phyloP scores from a whole-genome alignment of 2,888 invertebrate genomes.

The Bibio marci region DNA sequence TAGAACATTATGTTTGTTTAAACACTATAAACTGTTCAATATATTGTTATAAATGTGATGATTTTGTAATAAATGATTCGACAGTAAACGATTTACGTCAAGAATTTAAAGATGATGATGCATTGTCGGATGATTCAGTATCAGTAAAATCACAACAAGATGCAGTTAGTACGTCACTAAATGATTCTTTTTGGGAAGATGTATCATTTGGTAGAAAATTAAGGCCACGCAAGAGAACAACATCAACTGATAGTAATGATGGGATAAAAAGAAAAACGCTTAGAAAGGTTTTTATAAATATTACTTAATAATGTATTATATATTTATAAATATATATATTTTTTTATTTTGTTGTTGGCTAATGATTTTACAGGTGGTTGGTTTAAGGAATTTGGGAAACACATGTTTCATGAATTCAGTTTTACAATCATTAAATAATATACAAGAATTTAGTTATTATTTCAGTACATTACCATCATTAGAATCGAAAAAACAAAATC shows the following conservation, averaged over 20 bases:
- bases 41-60: constrained; percentile 66
- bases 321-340: neutral
- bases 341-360: neutral
- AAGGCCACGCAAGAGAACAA: constrained; percentile 17
- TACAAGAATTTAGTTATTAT: constrained; percentile 67
- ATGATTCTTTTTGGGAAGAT: constrained; percentile 17
- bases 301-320: too few species aligned
- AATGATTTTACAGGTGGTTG: constrained; percentile 36
- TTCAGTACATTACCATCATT: constrained; percentile 60
- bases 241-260: constrained; percentile 15
- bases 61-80: constrained; percentile 53
- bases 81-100: constrained; percentile 33
- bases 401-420: constrained; percentile 81
- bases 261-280: constrained; percentile 9
- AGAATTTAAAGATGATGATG: constrained; percentile 25
- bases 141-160: constrained; percentile 14
- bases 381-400: constrained; percentile 64
- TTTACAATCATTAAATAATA: constrained; percentile 66
- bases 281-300: constrained; percentile 4
- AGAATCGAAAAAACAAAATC: constrained; percentile 30
- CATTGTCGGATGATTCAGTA: constrained; percentile 20
- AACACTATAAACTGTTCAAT: constrained; percentile 57
- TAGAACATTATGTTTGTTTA: constrained; percentile 55
- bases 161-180: constrained; percentile 16
- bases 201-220: constrained; percentile 13